Conservation (phyloP, 2,888 invertebrate genomes). For the Drosophila demipolita region DNA sequence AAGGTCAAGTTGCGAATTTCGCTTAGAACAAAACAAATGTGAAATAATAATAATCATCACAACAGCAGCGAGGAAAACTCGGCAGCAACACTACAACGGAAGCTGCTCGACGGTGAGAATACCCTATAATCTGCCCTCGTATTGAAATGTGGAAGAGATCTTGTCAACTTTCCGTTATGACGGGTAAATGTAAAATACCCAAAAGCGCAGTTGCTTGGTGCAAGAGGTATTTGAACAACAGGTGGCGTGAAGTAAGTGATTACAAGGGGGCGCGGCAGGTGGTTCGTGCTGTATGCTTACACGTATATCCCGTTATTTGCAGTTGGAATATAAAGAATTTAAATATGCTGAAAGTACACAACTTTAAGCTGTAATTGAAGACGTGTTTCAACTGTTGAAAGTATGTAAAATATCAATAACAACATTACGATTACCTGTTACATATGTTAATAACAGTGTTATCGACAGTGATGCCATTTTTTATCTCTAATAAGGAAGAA, state of each 20-base stretch:
- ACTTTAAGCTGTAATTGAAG: constrained; percentile 19
- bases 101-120: neutral
- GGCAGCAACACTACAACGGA: neutral
- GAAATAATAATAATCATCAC: constrained; percentile 35
- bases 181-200: neutral
- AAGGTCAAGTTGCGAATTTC: constrained; percentile 68
- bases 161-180: neutral
- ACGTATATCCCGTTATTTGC: constrained; percentile 1
- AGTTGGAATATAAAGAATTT: constrained; percentile 30
- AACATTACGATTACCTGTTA: neutral
- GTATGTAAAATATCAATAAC: neutral
- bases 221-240: constrained; percentile 30
- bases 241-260: constrained; percentile 17
- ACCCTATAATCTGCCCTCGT: constrained; percentile 5
- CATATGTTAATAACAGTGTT: neutral
- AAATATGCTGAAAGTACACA: constrained; percentile 52
- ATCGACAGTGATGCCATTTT: neutral
- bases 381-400: neutral
- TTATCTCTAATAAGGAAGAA: neutral
- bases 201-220: neutral
- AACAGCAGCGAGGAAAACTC: constrained; percentile 31
- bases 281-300: neutral
- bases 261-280: constrained; percentile 29
- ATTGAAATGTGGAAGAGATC: neutral
- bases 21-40: constrained; percentile 67